Evolutionary conservation across 2,888 invertebrate species (phyloP), one percentile per base, ranked within the genome.

Genomic region (Cephus pulcher): DNA sequence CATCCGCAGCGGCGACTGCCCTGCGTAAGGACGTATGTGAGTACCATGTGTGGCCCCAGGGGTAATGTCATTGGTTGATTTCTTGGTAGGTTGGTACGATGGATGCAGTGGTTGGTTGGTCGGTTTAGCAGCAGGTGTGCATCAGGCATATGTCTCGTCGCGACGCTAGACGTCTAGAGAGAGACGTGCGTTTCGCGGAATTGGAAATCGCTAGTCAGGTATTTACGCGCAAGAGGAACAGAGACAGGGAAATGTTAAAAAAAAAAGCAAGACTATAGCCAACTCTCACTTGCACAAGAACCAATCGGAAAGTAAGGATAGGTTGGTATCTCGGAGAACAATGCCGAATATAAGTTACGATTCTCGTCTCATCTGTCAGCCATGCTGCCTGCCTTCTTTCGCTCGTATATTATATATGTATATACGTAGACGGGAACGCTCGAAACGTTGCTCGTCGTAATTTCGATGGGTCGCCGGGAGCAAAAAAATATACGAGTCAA

Each of bases 91-190:
- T 40, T 23, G 40, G 0, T 23, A 40, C 40, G 75, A 35, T 11
- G 74, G 77, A 40, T 37, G 69, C 74, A 80, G 73, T 33, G 70
- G 12, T 37, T 56, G 71, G 71, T 70, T 73, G 76, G 76, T 76
- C 75, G 69, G 33, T 68, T 34, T 69, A 69, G 75, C 32, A 35
- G 40, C 40, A 40, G 40, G 40, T 40, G 40, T 40, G 30, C 69
- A 73, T 73, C 73, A 15, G 68, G 68, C 75, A 71, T 70, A 76
- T 77, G 4, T 77, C 35, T 34, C 76, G 76, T 74, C 69, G 30
- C 74, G 78, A 56, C n/a, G 73, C 23, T 33, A 33, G 33, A 11
- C 32, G 71, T 23, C 71, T 30, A 12, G 30, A 32, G 32, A 4
- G 37, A 37, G 32, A 71, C 71, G 71, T 12, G 15, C 32, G 33